Evolutionary conservation across 2,113 vertebrate genomes (phyloP), one percentile per base, ranked within the genome.

Genomic region (Propithecus coquereli): DNA sequence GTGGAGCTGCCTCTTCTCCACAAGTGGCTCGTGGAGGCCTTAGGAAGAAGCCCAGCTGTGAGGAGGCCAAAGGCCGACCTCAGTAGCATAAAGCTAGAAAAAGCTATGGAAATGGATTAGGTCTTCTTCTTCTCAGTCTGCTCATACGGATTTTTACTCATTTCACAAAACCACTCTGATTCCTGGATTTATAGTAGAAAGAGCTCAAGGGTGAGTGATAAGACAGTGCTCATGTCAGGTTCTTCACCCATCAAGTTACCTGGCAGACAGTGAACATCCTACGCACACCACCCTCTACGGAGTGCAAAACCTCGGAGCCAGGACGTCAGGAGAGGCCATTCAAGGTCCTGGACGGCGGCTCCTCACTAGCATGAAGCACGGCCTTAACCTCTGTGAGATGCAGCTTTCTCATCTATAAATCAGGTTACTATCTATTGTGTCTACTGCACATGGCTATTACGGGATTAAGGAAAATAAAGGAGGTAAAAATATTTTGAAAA

Each of bases 71-170:
- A 22, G 16, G 50, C 57, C 0, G 1, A 59, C 12, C 20, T 0
- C 32, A 45, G 63, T 0, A 59, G 37, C 61, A 65, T 10, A 80
- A 43, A 61, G 79, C 57, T 65, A 57, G 11, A 37, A 22, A 40
- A 37, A 73, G 66, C n/a, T n/a, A 18, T 5, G 0, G 73, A 45
- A 0, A 30, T 1, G 3, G n/a, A 45, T 37, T 4, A n/a, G 2
- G 59, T 50, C 80, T 76, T 89, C 37, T 82, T 43, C 87, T 84
- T 59, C 25, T 8, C 14, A 11, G 30, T n/a, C 66, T 83, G 68
- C 34, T 63, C 37, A 32, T 0, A 3, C 37, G 68, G 45, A 43
- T 52, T 65, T 76, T 74, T 16, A 52, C 27, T 76, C 23, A 20
- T 57, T 68, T 79, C 87, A 47, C 12, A 40, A 61, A 65, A 30